These are phyloP conservation scores for Heliconius congener DNA, from an alignment of 1,140 invertebrate species.

Conservation along the genomic window DNA sequence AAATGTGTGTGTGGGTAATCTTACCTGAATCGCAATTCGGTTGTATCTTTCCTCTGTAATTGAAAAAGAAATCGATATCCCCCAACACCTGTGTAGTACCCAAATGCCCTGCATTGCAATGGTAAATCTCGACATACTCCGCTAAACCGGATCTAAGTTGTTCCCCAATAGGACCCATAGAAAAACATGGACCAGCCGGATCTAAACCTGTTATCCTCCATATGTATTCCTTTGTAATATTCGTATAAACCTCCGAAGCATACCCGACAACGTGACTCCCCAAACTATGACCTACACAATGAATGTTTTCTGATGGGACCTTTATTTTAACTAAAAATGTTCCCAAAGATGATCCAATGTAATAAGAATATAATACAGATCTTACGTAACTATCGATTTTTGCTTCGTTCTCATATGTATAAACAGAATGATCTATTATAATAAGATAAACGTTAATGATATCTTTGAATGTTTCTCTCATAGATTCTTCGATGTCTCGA, in stretches of 20 bases:
- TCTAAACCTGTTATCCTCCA: constrained; percentile 38
- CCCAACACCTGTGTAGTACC: constrained; percentile 33
- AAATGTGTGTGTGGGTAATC: neutral
- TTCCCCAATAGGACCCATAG: constrained; percentile 21
- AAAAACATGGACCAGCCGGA: constrained; percentile 45
- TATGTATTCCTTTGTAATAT: constrained; percentile 22
- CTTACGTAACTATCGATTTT: constrained; percentile 39
- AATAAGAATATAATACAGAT: constrained; percentile 41
- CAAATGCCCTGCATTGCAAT: constrained; percentile 44
- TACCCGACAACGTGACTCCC: constrained; percentile 44
- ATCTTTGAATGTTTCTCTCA: constrained; percentile 36
- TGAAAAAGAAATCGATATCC: constrained; percentile 41
- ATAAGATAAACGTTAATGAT: constrained; percentile 35
- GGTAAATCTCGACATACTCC: constrained; percentile 43
- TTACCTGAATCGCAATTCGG: constrained; percentile 39
- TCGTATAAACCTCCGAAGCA: constrained; percentile 30
- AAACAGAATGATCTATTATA: constrained; percentile 40
- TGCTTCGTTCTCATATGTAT: constrained; percentile 38
- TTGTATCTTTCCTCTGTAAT: constrained; percentile 40
- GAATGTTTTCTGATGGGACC: constrained; percentile 34
- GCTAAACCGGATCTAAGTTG: constrained; percentile 40
- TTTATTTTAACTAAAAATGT: constrained; percentile 33
- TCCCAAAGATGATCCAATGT: constrained; percentile 41
- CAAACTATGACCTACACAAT: constrained; percentile 42
- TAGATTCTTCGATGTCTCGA: constrained; percentile 36